A percentile compares a stretch with the other conserved stretches of the same genome.
Evolutionary conservation across 2,888 invertebrate species (phyloP).

Genomic region (Schizotus pectinicornis): DNA sequence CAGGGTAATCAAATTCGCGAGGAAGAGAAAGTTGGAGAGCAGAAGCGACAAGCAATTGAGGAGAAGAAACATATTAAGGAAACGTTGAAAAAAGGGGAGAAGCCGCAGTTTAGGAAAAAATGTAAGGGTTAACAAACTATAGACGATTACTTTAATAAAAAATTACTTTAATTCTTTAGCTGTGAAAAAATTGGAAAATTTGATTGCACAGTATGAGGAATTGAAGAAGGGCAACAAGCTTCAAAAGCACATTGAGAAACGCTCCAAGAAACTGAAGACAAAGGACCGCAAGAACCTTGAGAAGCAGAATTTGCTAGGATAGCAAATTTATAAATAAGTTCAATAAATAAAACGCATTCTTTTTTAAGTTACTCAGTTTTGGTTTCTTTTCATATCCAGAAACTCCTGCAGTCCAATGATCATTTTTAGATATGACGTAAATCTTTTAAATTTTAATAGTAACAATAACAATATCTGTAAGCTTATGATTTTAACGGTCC

Average conservation of each 20-base stretch:
- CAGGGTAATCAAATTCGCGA: conserved; percentile 79
- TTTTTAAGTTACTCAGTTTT: too few species aligned
- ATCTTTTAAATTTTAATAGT: too few species aligned
- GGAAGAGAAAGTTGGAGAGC: conserved; percentile 64
- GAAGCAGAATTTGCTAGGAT: conserved; percentile 12
- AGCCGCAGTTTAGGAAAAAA: conserved; percentile 75
- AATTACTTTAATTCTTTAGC: too few species aligned
- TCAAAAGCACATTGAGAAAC: conserved; percentile 80
- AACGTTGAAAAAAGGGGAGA: conserved; percentile 70
- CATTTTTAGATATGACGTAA: too few species aligned
- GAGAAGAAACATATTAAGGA: conserved; percentile 65
- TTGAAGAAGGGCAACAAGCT: conserved; percentile 79
- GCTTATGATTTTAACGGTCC: too few species aligned
- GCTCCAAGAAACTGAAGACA: conserved; percentile 75
- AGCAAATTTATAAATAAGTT: too few species aligned
- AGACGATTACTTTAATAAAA: too few species aligned
- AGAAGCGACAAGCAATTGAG: conserved; percentile 61
- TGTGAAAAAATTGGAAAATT: conserved; percentile 74
- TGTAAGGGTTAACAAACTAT: too few species aligned
- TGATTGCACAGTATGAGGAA: conserved; percentile 82
- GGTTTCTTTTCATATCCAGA: too few species aligned
- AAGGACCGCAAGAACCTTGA: conserved; percentile 44
- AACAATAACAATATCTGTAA: too few species aligned
- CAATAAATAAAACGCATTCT: too few species aligned
- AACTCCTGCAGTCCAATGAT: too few species aligned